phyloP scores from a whole-genome alignment of 2,888 invertebrate species.

The Boloria selene region DNA sequence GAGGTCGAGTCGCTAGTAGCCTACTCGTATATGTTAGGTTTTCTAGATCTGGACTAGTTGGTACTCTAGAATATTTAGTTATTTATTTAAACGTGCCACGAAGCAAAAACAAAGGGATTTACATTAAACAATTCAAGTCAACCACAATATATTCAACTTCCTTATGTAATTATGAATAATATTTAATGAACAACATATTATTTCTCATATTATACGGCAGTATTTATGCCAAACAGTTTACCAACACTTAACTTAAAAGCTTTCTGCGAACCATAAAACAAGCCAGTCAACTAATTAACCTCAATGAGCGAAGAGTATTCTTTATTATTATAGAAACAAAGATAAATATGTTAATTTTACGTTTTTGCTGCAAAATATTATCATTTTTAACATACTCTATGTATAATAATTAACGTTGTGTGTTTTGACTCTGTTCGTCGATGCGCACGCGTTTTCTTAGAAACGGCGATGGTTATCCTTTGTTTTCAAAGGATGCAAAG shows the following conservation, averaged over 20 bases:
- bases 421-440: slow-evolving; percentile 7
- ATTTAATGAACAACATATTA: slow-evolving; percentile 5
- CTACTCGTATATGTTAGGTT: too few relatives aligned
- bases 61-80: too few relatives aligned
- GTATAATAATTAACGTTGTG: slow-evolving; percentile 2
- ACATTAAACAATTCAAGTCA: too few relatives aligned
- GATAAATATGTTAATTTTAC: neutral
- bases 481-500: slow-evolving; percentile 19
- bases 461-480: slow-evolving; percentile 15
- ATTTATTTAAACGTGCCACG: neutral
- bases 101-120: neutral
- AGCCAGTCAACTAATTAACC: slow-evolving; percentile 11
- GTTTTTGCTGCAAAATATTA: slow-evolving; percentile 5
- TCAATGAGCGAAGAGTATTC: slow-evolving; percentile 4
- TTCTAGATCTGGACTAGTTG: too few relatives aligned
- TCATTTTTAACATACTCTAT: slow-evolving; percentile 1
- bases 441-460: slow-evolving; percentile 8
- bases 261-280: slow-evolving; percentile 12
- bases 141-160: slow-evolving; percentile 15
- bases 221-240: slow-evolving; percentile 20
- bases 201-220: neutral
- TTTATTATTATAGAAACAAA: slow-evolving; percentile 14
- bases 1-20: too few relatives aligned
- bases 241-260: slow-evolving; percentile 24
- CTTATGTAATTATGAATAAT: slow-evolving; percentile 17